These are phyloP conservation scores for Eumerus sabulonum DNA, from an alignment of 2,888 invertebrate species.

Conservation along the genomic window DNA sequence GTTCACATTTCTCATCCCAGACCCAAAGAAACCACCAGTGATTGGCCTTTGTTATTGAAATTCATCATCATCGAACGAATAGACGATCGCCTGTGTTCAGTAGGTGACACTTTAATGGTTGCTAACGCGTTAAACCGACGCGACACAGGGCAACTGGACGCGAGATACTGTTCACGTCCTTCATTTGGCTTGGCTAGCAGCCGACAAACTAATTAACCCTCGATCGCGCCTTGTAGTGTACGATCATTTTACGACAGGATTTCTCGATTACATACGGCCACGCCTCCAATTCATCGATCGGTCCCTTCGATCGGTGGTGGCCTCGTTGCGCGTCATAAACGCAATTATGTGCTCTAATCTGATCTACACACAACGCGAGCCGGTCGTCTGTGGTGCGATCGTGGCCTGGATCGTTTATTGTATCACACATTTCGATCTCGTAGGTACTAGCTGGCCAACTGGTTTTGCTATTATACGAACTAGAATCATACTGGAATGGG, in stretches of 20 bases:
- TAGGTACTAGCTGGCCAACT: constrained; percentile 3
- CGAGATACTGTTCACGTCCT: no score
- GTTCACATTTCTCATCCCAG: no score
- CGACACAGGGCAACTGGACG: no score
- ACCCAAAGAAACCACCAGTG: not conserved
- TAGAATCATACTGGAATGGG: not conserved
- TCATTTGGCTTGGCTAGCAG: no score
- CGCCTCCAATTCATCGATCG: no score
- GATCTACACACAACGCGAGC: constrained; percentile 18
- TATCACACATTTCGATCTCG: constrained; percentile 49
- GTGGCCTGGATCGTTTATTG: constrained; percentile 25
- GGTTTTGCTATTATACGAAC: constrained; percentile 22
- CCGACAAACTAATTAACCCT: constrained; percentile 52
- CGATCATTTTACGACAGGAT: constrained; percentile 62
- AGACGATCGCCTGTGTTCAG: constrained; percentile 25
- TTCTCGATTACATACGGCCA: constrained; percentile 30
- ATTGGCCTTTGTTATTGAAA: constrained; percentile 28
- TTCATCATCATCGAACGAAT: constrained; percentile 39
- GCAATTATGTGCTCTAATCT: constrained; percentile 41
- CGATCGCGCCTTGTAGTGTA: constrained; percentile 17
- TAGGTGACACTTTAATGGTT: constrained; percentile 53
- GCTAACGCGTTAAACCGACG: constrained; percentile 13
- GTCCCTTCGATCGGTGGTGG: no score
- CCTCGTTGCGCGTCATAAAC: constrained; percentile 14
- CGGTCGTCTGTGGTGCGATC: not conserved